Evolutionary conservation across 2,113 vertebrate genomes (phyloP).

Genomic region (Cyrtonyx montezumae): DNA sequence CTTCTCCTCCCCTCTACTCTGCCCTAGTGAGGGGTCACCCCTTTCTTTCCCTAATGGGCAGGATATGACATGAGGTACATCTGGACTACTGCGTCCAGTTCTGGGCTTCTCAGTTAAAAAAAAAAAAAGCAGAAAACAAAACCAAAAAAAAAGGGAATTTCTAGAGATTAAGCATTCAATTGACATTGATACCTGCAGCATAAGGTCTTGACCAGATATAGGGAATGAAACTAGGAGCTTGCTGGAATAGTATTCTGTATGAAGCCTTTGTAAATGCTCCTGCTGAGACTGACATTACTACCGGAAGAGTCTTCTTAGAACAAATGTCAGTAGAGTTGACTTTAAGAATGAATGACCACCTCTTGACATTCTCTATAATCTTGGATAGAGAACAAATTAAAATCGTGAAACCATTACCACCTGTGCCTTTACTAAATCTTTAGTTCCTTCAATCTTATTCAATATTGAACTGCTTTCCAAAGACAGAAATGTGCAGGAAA

Average conservation of each 20-base stretch:
- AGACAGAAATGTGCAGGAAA: not conserved
- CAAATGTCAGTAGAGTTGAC: not conserved
- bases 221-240: fast-evolving
- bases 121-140: too few species aligned
- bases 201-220: not conserved
- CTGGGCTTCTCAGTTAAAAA: not conserved
- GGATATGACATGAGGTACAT: too few species aligned
- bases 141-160: too few species aligned
- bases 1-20: not conserved
- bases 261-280: not conserved
- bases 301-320: not conserved
- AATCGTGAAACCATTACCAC: not conserved
- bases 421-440: not conserved
- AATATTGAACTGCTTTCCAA: not conserved
- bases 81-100: not conserved
- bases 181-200: not conserved
- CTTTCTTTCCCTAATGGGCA: too few species aligned
- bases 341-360: not conserved
- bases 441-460: not conserved
- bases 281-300: not conserved
- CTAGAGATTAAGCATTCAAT: not conserved
- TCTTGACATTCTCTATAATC: not conserved
- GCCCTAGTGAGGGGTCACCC: not conserved
- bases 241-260: not conserved
- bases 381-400: not conserved